Evolutionary conservation across 2,797 vertebrate species (phyloP).

Genomic region (Sebastes paucispinis): DNA sequence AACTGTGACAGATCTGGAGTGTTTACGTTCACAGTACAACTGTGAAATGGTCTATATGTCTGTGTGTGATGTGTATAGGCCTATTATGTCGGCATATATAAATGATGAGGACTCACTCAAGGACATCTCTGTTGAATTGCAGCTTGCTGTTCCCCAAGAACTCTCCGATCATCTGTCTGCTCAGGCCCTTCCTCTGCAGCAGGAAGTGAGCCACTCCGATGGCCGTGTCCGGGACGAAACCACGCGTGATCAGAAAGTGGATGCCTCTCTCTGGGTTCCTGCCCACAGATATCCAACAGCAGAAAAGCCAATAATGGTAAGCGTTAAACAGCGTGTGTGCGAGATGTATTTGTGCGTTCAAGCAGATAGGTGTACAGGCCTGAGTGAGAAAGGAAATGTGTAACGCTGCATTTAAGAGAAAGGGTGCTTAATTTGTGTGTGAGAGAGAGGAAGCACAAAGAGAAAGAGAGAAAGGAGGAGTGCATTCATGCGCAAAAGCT

Average conservation of each 20-base stretch:
- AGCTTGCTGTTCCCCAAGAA: constrained; percentile 99
- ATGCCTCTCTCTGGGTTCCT: constrained; percentile 98
- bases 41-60: background rate
- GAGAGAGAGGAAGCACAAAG: background rate
- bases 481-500: constrained; percentile 57
- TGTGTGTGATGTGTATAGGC: background rate
- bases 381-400: constrained; percentile 28
- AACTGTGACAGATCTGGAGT: too few relatives aligned
- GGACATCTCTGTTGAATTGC: constrained; percentile 96
- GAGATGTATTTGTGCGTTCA: constrained; percentile 26
- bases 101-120: constrained; percentile 79
- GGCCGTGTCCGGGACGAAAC: constrained; percentile 97
- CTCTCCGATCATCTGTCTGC: constrained; percentile 98
- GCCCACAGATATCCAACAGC: constrained; percentile 51
- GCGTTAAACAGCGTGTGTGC: constrained; percentile 11
- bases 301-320: constrained; percentile 32
- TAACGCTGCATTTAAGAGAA: constrained; percentile 13
- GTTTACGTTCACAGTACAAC: too few relatives aligned
- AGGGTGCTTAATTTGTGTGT: background rate
- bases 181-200: constrained; percentile 96
- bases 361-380: constrained; percentile 21
- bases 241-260: constrained; percentile 97
- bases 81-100: background rate
- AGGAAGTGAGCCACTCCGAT: constrained; percentile 98
- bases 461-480: constrained; percentile 22